Base-by-base conservation (phyloP, 2,113 vertebrate genomes). In the Scatophagus argus region DNA sequence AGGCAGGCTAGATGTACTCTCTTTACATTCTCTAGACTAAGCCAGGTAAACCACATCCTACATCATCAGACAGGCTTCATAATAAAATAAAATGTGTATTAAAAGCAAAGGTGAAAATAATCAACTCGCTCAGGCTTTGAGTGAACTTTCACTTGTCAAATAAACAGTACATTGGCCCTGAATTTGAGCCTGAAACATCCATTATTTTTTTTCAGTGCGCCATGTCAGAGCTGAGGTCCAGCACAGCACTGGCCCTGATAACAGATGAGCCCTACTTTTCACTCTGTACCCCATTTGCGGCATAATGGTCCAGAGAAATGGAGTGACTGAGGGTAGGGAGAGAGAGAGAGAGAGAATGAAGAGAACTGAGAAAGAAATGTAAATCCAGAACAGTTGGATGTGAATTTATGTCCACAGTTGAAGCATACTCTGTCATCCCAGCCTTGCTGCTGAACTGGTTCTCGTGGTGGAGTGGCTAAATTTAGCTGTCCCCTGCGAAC, bases 251-350 rank as follows among this genome's bases (percentile, higher is more conserved):
- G 75, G 69, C 68, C 52, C 68, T 29, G 55, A 67, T 88, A 88
- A 92, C 87, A 86, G 89, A 91, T 89, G 89, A 92, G 90, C 77
- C 91, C 90, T 91, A 93, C 83, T 87, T 93, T 86, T 89, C 65
- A 63, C 79, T 86, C 83, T 69, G 87, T 78, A 83, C 86, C 89
- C 89, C 88, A 86, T 90, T 86, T 92, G 75, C 70, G 67, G 82
- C 78, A 82, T 74, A 93, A 83, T 86, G 84, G 83, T 71, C 86
- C 58, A 83, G 79, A 80, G 59, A 73, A 34, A 39, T 44, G 55
- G 59, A 74, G 52, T 17, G 85, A 78, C 72, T 54, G 84, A 69
- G 56, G 44, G 49, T 6, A 27, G 27, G 55, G 49, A 25, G 58
- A n/a, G 51, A 39, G 27, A n/a, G n/a, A n/a, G n/a, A n/a, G n/a